Base-by-base conservation (phyloP, 2,797 vertebrate genomes). In the Botia kubotai region DNA sequence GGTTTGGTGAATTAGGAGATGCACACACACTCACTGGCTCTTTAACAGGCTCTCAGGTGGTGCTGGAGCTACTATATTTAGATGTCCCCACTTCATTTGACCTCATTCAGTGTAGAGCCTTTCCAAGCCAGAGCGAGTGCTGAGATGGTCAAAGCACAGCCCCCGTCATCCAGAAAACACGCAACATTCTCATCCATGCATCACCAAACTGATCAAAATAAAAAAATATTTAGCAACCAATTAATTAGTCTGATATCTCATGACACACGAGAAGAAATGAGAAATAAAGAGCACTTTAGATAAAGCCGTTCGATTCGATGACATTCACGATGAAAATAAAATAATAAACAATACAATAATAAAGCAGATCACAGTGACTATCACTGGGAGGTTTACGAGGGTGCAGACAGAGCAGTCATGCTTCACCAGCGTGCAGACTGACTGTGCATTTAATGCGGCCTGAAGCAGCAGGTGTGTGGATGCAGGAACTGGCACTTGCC, bases 391-490 rank as follows among this genome's bases (percentile, higher is more conserved):
- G 55, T 80, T 81, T 81, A 76, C 29, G 19, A 58, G 72, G 65
- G 39, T 29, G 43, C 5, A 72, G 70, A 80, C 16, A 46, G 46
- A 69, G 73, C 17, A 66, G 43, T 66, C 48, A 53, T 70, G 43
- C 29, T 29, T 29, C 4, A 36, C 17, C 43, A 1, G 7, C 19
- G n/a, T n/a, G n/a, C n/a, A n/a, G n/a, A n/a, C 21, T 50, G 71
- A 52, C 48, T 66, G 80, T 63, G 55, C 75, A 85, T 82, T 85
- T 19, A 80, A 79, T 58, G 66, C 26, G 29, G 72, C 76, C 67
- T 74, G 67, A 52, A 53, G 65, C 80, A 81, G 80, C 83, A 81
- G 80, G 80, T 83, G 85, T 63, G 55, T n/a, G 80, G 57, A 60
- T 11, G 19, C 60, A 48, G 66, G 53, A 71, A 19, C 72, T 84